A percentile compares a stretch with the other conserved stretches of the same genome.
phyloP scores from a whole-genome alignment of 2,113 vertebrate species.

The Mormyrus lacerda region DNA sequence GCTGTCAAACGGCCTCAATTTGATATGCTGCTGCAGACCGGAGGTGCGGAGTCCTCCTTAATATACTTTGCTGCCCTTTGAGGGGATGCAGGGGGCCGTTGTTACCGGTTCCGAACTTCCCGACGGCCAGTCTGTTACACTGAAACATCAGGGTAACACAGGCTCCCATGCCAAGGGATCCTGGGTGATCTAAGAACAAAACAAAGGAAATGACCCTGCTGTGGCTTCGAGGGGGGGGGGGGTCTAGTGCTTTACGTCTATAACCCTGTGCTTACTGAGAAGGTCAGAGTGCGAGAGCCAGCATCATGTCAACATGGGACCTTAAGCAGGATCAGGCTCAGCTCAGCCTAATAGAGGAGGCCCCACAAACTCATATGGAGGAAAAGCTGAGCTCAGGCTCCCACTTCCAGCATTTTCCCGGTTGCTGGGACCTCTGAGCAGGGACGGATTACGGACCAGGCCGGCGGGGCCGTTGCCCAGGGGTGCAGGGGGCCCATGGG shows the following conservation, averaged over 20 bases:
- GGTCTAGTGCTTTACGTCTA: neutral
- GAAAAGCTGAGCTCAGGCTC: neutral
- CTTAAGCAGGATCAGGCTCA: neutral
- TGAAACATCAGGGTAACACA: neutral
- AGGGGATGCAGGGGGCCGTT: neutral
- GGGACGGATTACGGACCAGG: no score
- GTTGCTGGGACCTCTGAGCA: neutral
- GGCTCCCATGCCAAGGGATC: neutral
- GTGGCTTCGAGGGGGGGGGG: neutral
- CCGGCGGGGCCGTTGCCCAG: no score
- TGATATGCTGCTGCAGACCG: neutral
- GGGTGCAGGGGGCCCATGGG: no score
- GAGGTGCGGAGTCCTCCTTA: neutral
- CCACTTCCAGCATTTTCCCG: neutral
- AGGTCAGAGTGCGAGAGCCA: neutral
- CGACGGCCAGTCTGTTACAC: neutral
- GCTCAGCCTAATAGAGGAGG: neutral
- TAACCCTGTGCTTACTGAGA: neutral
- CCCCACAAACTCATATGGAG: neutral
- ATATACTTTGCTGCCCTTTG: neutral
- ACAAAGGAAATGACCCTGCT: neutral
- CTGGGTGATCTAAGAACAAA: neutral
- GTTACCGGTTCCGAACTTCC: neutral
- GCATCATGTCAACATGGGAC: neutral
- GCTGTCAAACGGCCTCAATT: neutral